A percentile compares a stretch with the other conserved stretches of the same genome.
phyloP scores from a whole-genome alignment of 2,797 vertebrate species.

The Mastacembelus armatus region DNA sequence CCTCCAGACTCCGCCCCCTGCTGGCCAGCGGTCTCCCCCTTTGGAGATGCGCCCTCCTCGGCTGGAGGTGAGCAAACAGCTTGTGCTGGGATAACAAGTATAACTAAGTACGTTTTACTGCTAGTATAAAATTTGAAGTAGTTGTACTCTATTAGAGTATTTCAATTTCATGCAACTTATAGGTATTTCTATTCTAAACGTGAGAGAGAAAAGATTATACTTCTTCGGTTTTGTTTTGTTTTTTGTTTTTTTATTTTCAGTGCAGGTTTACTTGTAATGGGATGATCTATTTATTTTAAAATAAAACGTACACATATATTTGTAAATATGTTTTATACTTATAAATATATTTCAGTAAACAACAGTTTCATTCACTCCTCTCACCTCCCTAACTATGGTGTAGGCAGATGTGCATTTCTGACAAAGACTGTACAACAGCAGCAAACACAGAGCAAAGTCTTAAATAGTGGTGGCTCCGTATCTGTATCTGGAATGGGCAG shows the following conservation, averaged over 20 bases:
- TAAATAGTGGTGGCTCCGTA: not conserved
- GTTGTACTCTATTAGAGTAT: not conserved
- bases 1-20: conserved; percentile 67
- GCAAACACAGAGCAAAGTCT: too few species aligned
- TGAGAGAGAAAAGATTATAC: too few species aligned
- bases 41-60: conserved; percentile 45
- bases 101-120: too few species aligned
- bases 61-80: conserved; percentile 43
- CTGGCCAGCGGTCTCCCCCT: conserved; percentile 9
- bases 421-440: too few species aligned
- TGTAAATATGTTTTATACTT: too few species aligned
- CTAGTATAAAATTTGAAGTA: not conserved
- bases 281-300: too few species aligned
- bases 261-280: too few species aligned
- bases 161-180: not conserved
- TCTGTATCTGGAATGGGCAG: not conserved
- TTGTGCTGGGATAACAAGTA: not conserved
- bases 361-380: not conserved
- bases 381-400: not conserved
- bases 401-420: not conserved
- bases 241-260: too few species aligned
- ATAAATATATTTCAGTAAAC: not conserved
- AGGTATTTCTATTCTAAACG: too few species aligned
- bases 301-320: too few species aligned
- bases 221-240: too few species aligned